Base-by-base conservation (phyloP, 2,797 vertebrate genomes). In the Molossus alvarezi region DNA sequence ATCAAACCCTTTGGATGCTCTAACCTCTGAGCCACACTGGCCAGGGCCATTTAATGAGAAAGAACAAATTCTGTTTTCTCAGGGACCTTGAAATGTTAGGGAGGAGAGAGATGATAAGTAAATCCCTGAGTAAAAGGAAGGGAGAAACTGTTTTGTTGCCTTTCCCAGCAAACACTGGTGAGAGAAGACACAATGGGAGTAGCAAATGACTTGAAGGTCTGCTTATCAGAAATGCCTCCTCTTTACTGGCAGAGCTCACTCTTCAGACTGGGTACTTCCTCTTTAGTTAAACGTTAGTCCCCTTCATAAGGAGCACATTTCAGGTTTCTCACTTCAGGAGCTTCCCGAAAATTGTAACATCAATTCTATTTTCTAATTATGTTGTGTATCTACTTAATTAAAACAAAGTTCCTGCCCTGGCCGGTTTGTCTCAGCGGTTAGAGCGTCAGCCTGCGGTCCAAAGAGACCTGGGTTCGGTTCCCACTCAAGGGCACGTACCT, bases 291-390 rank as follows among this genome's bases (percentile, higher is more conserved):
- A 29, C 0, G 1, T 81, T 20, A 81, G 17, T 60, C 20, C 11
- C 15, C 27, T 71, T 80, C 41, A 2, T 29, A 67, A 81, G 64
- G 1, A 48, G 27, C 33, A 9, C 23, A 9, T 82, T 89, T 95
- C 57, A 62, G 57, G 18, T 33, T 91, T 88, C 73, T 81, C 33
- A 81, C 15, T n/a, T 76, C 37, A 90, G 75, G 23, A 4, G 13
- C 7, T 87, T 73, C 48, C 90, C 25, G n/a, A 65, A 84, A 95
- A 81, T 37, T 58, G 1, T 87, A 86, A 72, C 21, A 90, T 37
- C 13, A 57, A 73, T 86, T 90, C 37, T 90, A 75, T 69, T 88
- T 83, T 82, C 55, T 51, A 84, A 83, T 88, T 60, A n/a, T 58
- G 8, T 84, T 80, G 53, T 41, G 80, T 55, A 85, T 79, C 51